Conservation (phyloP, 2,113 vertebrate species). For the Rallus limicola region DNA sequence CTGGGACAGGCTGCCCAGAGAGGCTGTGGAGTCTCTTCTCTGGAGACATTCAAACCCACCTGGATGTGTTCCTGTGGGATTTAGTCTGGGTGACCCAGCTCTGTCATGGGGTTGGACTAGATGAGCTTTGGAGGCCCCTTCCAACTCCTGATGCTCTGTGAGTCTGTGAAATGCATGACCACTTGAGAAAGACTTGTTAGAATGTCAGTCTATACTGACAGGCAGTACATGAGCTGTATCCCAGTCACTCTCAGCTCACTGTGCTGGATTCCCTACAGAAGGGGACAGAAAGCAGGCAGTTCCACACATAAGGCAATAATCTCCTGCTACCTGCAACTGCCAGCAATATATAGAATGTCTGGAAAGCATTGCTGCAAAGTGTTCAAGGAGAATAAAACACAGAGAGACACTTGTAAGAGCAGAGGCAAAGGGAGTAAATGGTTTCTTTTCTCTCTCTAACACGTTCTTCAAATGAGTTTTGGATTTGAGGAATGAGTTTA, state of each 20-base stretch:
- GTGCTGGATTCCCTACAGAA: neutral
- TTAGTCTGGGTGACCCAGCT: too few species aligned
- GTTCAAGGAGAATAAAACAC: neutral
- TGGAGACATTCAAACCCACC: too few species aligned
- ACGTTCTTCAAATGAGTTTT: neutral
- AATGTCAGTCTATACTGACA: neutral
- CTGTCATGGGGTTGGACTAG: too few species aligned
- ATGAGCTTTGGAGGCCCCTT: too few species aligned
- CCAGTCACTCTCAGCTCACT: too few species aligned
- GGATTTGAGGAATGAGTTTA: neutral
- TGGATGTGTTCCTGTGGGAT: too few species aligned
- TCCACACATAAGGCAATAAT: neutral
- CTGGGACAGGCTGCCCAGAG: too few species aligned
- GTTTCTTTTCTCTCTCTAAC: neutral
- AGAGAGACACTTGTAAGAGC: neutral
- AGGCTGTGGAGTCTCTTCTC: too few species aligned
- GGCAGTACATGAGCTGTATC: neutral
- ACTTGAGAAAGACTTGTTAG: neutral
- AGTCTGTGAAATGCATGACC: neutral
- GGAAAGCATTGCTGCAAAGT: neutral
- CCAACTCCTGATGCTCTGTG: too few species aligned
- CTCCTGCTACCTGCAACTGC: neutral
- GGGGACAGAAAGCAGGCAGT: neutral
- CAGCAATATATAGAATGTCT: neutral
- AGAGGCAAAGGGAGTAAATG: neutral